phyloP scores from a whole-genome alignment of 2,888 invertebrate species.

The Shargacucullia verbasci region DNA sequence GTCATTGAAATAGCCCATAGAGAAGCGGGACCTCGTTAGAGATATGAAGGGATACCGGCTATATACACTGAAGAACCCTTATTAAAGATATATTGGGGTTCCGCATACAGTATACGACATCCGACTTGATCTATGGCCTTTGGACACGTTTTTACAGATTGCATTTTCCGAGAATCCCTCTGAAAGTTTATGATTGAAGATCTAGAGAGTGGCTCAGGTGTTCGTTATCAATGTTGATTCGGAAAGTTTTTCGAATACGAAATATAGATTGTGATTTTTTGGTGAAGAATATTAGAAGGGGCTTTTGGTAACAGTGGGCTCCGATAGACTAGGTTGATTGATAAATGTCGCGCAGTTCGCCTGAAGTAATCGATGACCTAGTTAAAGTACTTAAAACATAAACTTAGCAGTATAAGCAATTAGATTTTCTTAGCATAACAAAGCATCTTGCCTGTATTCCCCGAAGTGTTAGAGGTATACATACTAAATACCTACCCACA shows the following conservation, averaged over 20 bases:
- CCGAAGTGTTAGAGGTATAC: too few species aligned
- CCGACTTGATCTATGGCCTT: conserved; percentile 42
- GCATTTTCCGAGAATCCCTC: conserved; percentile 31
- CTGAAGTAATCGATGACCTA: too few species aligned
- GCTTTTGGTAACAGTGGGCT: too few species aligned
- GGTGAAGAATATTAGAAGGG: too few species aligned
- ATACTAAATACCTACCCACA: too few species aligned
- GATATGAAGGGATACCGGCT: conserved; percentile 41
- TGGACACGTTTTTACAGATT: conserved; percentile 37
- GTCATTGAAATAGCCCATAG: conserved; percentile 27
- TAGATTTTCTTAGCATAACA: too few species aligned
- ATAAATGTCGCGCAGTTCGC: too few species aligned
- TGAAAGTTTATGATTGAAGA: conserved; percentile 16
- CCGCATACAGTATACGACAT: conserved; percentile 35
- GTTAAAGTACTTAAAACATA: too few species aligned
- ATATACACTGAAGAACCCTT: conserved; percentile 50
- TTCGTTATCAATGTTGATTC: neutral
- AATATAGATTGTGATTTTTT: too few species aligned
- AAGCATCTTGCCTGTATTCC: too few species aligned
- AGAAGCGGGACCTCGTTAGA: conserved; percentile 15
- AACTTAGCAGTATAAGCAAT: too few species aligned
- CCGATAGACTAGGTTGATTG: too few species aligned
- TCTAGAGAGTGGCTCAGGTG: conserved; percentile 18
- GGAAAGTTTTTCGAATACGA: neutral
- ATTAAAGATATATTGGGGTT: conserved; percentile 57